These are phyloP conservation scores for Nomada hirtipes DNA, from an alignment of 2,888 invertebrate genomes.

Conservation along the genomic window DNA sequence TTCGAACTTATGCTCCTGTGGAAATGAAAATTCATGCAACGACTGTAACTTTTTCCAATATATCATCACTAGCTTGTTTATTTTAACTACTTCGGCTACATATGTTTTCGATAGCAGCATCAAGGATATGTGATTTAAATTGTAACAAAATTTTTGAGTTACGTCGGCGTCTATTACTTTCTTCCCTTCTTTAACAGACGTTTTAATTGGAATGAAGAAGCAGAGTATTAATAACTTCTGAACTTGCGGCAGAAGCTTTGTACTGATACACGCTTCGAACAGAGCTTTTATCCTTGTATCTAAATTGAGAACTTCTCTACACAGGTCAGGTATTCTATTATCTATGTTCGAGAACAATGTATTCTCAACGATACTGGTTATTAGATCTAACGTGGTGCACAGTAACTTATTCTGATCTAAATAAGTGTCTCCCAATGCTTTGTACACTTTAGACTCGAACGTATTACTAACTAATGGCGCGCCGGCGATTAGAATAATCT, in stretches of 20 bases:
- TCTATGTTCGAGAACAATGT: slow-evolving; percentile 75
- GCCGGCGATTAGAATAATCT: slow-evolving; percentile 86
- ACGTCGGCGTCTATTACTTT: slow-evolving; percentile 66
- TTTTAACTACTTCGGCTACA: slow-evolving; percentile 80
- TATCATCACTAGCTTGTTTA: slow-evolving; percentile 81
- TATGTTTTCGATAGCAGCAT: slow-evolving; percentile 81
- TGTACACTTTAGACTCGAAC: slow-evolving; percentile 81
- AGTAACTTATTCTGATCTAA: slow-evolving; percentile 83
- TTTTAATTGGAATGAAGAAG: slow-evolving; percentile 81
- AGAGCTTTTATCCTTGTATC: slow-evolving; percentile 78
- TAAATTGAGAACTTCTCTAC: slow-evolving; percentile 76
- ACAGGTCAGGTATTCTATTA: slow-evolving; percentile 77
- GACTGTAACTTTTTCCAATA: slow-evolving; percentile 81
- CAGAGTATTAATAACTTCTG: slow-evolving; percentile 85
- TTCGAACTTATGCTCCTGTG: slow-evolving; percentile 76
- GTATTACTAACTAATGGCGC: slow-evolving; percentile 87
- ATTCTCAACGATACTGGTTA: slow-evolving; percentile 79
- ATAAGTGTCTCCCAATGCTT: slow-evolving; percentile 83
- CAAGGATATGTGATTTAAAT: slow-evolving; percentile 78
- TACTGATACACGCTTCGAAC: slow-evolving; percentile 81
- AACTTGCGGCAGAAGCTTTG: slow-evolving; percentile 83
- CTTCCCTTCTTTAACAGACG: slow-evolving; percentile 61
- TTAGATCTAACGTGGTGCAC: slow-evolving; percentile 77
- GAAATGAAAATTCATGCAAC: slow-evolving; percentile 68
- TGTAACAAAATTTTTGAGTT: slow-evolving; percentile 82